Evolutionary conservation across 2,888 invertebrate species (phyloP).

Genomic region (Sclerodermus sp.): DNA sequence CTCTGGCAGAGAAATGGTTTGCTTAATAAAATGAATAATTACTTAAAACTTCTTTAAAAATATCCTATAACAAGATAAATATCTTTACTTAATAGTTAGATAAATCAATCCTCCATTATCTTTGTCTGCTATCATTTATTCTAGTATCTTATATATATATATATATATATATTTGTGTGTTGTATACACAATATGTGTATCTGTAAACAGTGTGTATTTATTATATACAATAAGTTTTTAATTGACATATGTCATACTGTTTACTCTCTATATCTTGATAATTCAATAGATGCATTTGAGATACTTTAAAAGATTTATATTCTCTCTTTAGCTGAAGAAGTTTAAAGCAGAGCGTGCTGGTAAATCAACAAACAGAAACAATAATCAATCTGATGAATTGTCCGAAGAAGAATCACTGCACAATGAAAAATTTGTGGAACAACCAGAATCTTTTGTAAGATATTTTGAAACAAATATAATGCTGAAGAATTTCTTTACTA

Average conservation of each 20-base stretch:
- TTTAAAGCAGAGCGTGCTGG: slow-evolving; percentile 36
- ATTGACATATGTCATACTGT: no score
- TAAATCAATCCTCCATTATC: background rate
- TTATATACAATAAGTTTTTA: no score
- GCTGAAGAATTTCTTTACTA: no score
- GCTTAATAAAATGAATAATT: background rate
- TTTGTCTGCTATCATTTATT: background rate
- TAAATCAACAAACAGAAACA: slow-evolving; percentile 21
- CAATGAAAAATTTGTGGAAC: slow-evolving; percentile 37
- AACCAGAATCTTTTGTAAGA: slow-evolving; percentile 38
- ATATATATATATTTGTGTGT: background rate
- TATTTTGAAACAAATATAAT: background rate
- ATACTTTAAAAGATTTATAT: background rate
- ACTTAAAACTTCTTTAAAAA: no score
- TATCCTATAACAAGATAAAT: no score
- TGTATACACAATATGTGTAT: background rate
- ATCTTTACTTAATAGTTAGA: background rate
- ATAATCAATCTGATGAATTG: slow-evolving; percentile 28
- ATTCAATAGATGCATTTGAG: background rate
- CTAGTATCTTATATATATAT: background rate
- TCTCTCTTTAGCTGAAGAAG: slow-evolving; percentile 34
- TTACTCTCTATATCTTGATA: no score
- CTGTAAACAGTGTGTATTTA: no score
- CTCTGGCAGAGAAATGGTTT: slow-evolving; percentile 44
- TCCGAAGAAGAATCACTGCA: slow-evolving; percentile 45